Evolutionary conservation across 2,797 vertebrate genomes (phyloP), one percentile per base, ranked within the genome.

Genomic region (Arnoldichthys spilopterus): DNA sequence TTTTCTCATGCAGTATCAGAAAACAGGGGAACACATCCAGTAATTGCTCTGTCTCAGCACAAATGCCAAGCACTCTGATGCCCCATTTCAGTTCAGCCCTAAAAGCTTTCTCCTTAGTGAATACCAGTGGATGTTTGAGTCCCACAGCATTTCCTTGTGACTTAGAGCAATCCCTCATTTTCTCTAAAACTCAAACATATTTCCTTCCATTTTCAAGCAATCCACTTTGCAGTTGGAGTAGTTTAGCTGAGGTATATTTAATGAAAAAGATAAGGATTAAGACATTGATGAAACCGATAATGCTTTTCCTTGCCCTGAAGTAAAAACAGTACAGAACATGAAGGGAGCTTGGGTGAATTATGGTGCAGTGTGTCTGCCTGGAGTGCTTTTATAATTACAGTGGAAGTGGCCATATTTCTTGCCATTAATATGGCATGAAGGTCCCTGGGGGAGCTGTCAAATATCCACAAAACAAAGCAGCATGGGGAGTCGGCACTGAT

Each of bases 341-440:
- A 85, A 86, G 85, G 81, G 82, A 89, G 87, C 87, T 86, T 62
- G 75, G 83, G 89, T 88, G 88, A 90, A 85, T 89, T 87, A 89
- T 84, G 81, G 61, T 58, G 74, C 78, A 72, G 82, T 73, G 74
- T 85, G 88, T 85, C 88, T 74, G 90, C 92, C 90, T 80, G 84
- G 72, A 90, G 91, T 89, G 86, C 72, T 89, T 91, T 89, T 87
- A 90, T 92, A 92, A 93, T 94, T 92, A 90, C 88, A 92, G 85
- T 85, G 86, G 86, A 88, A 84, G 84, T 84, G 83, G 82, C 89
- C 68, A 43, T 90, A 89, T 89, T 91, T 91, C 91, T 89, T 88
- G 83, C 86, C 83, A 77, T 84, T 90, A 89, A 90, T 87, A 87
- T 90, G 89, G 87, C 88, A 91, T 88, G 86, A 87, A 83, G 86